Base-by-base conservation (phyloP, 2,113 vertebrate genomes). In the Danionella cerebrum region DNA sequence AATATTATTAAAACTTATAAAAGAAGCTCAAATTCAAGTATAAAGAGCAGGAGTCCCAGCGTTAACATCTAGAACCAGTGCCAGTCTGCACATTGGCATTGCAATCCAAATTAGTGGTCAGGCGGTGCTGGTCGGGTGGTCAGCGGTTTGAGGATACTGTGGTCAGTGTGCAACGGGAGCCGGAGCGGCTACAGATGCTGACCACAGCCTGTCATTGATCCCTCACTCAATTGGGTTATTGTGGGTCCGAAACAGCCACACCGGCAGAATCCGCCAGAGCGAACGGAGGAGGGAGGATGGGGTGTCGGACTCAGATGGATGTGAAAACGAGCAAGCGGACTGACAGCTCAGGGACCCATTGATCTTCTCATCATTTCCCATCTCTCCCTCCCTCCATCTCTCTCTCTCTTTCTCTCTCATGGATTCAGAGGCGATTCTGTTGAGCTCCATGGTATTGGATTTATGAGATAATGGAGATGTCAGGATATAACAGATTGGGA, bases 401-500 rank as follows among this genome's bases (percentile, higher is more conserved):
- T 54, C 65, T 57, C 58, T 18, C 45, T 29, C 29, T 47, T 45
- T 31, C 29, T 53, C 57, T 42, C 52, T 21, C 69, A n/a, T n/a
- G n/a, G n/a, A n/a, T n/a, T n/a, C n/a, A n/a, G n/a, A 57, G 57
- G 71, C 66, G 73, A 79, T 79, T 77, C 65, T 80, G 78, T 77
- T 70, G 75, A 82, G 80, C 75, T 76, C 57, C 73, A 77, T 78
- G 74, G 63, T 80, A 82, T 82, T 82, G 80, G 80, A 80, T 82
- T 80, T 77, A 80, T 80, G 78, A 82, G 76, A 80, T 82, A 82
- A 82, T 82, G 78, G 80, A 75, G 58, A 77, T 80, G 78, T 82
- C 80, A 80, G 35, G 67, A 70, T 52, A 78, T 77, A 80, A 80
- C 75, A 71, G 76, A 82, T 82, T 50, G 71, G 67, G 69, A 77